phyloP scores from a whole-genome alignment of 2,888 invertebrate species.

The Tachystola acroxantha region DNA sequence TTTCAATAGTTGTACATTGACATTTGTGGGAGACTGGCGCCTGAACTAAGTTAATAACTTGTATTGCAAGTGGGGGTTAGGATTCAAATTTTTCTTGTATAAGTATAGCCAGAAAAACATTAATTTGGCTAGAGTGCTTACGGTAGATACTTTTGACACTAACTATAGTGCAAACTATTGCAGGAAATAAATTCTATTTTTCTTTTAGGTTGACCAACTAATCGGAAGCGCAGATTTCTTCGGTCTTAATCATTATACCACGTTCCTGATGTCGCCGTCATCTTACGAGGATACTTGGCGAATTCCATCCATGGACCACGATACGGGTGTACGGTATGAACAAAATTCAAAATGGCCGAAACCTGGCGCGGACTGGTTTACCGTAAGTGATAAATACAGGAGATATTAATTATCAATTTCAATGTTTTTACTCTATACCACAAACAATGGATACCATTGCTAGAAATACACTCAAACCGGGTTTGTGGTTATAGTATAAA shows the following conservation, averaged over 20 bases:
- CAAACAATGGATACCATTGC: too few relatives aligned
- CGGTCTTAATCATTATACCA: constrained; percentile 79
- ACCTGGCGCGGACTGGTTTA: constrained; percentile 61
- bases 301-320: constrained; percentile 56
- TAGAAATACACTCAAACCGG: neutral
- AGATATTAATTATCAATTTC: too few relatives aligned
- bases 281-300: constrained; percentile 38
- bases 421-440: too few relatives aligned
- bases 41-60: too few relatives aligned
- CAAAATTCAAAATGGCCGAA: constrained; percentile 57
- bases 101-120: too few relatives aligned
- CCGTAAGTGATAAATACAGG: constrained; percentile 46
- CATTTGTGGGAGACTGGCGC: too few relatives aligned
- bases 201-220: constrained; percentile 46
- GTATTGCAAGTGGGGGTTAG: too few relatives aligned
- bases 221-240: constrained; percentile 76
- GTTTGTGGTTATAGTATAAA: neutral
- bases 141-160: too few relatives aligned
- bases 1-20: too few relatives aligned
- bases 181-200: neutral
- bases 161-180: too few relatives aligned
- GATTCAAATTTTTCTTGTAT: too few relatives aligned
- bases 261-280: constrained; percentile 54
- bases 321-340: constrained; percentile 46
- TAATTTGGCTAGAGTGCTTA: too few relatives aligned